Percentiles rank a stretch among this genome's conserved stretches.
These are phyloP conservation scores for Archegozetes longisetosus DNA, from an alignment of 1,140 invertebrate genomes.

Conservation along the genomic window DNA sequence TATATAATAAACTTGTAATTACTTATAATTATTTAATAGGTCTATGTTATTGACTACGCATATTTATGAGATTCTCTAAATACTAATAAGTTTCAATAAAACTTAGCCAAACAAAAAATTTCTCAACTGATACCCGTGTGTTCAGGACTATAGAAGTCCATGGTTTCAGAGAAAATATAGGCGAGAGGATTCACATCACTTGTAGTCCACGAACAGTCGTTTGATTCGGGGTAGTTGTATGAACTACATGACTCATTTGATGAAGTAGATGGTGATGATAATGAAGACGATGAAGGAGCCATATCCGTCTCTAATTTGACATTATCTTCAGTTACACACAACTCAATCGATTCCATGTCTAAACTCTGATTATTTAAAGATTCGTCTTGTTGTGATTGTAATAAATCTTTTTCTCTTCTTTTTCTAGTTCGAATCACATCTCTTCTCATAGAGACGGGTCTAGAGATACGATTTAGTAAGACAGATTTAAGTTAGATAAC, in stretches of 20 bases:
- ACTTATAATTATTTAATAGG: no score
- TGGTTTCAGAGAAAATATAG: background rate
- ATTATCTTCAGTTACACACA: background rate
- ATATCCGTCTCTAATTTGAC: background rate
- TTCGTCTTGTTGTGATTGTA: background rate
- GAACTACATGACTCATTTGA: background rate
- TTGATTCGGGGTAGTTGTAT: background rate
- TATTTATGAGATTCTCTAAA: no score
- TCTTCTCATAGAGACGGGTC: background rate
- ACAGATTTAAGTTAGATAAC: background rate
- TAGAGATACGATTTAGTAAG: background rate
- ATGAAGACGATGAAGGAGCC: background rate
- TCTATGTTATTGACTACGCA: no score
- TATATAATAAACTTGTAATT: no score
- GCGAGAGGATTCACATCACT: background rate
- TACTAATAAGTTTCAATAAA: no score
- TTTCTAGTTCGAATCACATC: slow-evolving; percentile 2
- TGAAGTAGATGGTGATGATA: background rate
- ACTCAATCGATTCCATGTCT: background rate
- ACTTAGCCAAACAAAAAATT: background rate
- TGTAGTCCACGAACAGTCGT: background rate
- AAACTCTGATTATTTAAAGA: background rate
- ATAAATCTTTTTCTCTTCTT: background rate
- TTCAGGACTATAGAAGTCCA: background rate
- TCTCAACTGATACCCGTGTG: background rate